Evolutionary conservation across 37 sponge, comb jelly and placozoan species (phyloP), one percentile per base, ranked within the genome.

Genomic region (Chondrosia reniformis): DNA sequence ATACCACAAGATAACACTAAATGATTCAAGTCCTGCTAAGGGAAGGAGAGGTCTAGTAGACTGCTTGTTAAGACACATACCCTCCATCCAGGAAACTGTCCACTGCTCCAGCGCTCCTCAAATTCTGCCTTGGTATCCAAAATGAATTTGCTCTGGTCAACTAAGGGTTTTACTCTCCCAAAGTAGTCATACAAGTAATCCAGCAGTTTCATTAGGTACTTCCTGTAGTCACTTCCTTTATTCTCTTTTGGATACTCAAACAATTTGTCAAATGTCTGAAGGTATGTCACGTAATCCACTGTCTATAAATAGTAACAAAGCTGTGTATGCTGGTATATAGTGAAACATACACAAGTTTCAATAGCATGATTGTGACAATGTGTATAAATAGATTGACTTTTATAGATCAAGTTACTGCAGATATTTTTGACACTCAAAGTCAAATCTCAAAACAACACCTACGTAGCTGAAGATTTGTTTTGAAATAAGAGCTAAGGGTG

Each of bases 1-100:
- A n/a, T n/a, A n/a, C n/a, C n/a, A n/a, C n/a, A n/a, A n/a, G n/a
- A n/a, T n/a, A n/a, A n/a, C n/a, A n/a, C n/a, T n/a, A n/a, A n/a
- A n/a, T n/a, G n/a, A n/a, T n/a, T n/a, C n/a, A n/a, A n/a, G n/a
- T n/a, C n/a, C n/a, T n/a, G n/a, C n/a, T n/a, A n/a, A n/a, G n/a
- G n/a, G n/a, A n/a, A n/a, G n/a, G n/a, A n/a, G n/a, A n/a, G n/a
- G n/a, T n/a, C n/a, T n/a, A n/a, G n/a, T n/a, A n/a, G n/a, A n/a
- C n/a, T n/a, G n/a, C n/a, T n/a, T n/a, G n/a, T n/a, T n/a, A 15
- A 80, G 41, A 12, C 37, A 45, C 92, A 84, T 25, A 90, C 94
- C 79, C 81, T 89, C 99, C 99, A 98, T 19, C 99, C 99, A 33
- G 94, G 96, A 76, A 98, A 92, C 46, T 71, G 88, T 4, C 94